Base-by-base conservation (phyloP, 1,140 invertebrate species). In the Musca domestica region DNA sequence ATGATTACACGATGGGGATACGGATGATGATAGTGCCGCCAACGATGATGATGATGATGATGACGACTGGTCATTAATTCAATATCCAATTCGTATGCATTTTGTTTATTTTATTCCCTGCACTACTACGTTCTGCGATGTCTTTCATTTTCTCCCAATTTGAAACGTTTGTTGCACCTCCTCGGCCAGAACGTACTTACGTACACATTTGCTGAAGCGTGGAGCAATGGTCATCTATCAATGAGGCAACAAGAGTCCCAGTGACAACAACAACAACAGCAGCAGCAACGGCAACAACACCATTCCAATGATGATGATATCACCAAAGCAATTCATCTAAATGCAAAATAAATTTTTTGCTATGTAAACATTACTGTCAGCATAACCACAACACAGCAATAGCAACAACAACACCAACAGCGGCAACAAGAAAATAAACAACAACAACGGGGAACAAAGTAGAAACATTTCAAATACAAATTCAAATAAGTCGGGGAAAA, bases 251-350 rank as follows among this genome's bases (percentile, higher is more conserved):
- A 5, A 41, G 10, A 41, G 34, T 5, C n/a, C n/a, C n/a, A n/a
- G n/a, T n/a, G 34, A 10, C 34, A 5, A 9, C 34, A 41, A 41
- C 2, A 12, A 41, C 34, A 41, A 41, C 34, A 41, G 12, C 10
- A 41, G 34, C 10, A 41, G 34, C 34, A 41, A n/a, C n/a, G n/a
- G 4, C 34, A 41, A 12, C 34, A 41, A 41, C 34, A 41, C 34
- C 34, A 41, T 41, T 5, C 5, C 34, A 41, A 41, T 41, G 27
- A 58, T 30, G 56, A 61, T 61, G n/a, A 30, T 61, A 61, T 61
- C 56, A 61, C 30, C 56, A 61, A 34, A 61, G 56, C 56, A 61
- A 61, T 61, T 61, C 56, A 61, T 61, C 27, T 61, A 61, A 61
- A 61, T 61, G 56, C 56, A 61, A 61, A 61, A 61, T 61, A 61